Evolutionary conservation across 2,797 vertebrate genomes (phyloP), one percentile per base, ranked within the genome.

Genomic region (Clarias pachynema): DNA sequence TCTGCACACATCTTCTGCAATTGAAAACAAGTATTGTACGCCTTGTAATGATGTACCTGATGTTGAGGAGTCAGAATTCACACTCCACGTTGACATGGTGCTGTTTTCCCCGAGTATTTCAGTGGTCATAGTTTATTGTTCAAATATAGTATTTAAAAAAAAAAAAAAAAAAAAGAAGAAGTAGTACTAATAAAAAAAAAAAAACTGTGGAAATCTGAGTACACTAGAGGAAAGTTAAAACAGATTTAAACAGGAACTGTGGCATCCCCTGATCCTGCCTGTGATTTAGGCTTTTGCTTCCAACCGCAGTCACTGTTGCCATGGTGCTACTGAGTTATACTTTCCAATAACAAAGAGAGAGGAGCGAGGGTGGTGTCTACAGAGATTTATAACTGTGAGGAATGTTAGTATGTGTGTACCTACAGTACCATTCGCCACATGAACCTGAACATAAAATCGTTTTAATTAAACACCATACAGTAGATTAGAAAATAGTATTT

Each of bases 341-440:
- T 94, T 94, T 95, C 92, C 91, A 93, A 92, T 89, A 94, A 94
- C 94, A 95, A 94, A 92, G 90, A 86, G 88, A 90, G 91, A 89
- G 87, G 89, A 84, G 88, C 89, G 91, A 91, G 88, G 87, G 82
- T 87, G 83, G 89, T 92, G 90, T 92, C 91, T 91, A 90, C 86
- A 84, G 88, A 89, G 91, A 94, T 93, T 94, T 93, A 93, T 91
- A 86, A 81, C 86, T 82, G 87, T 84, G 86, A 82, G 90, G 88
- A 89, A 91, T 79, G 73, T 77, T 59, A 29, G 37, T 65, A 74
- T 86, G 81, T 86, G 86, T 89, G 84, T 87, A 63, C 37, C 4
- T 40, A 40, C 44, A 49, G 44, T 49, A 49, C 34, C 40, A 80
- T 49, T 80, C 37, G 44, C 37, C 29, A 44, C 37, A 59, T 59